Evolutionary conservation across 2,888 invertebrate genomes (phyloP).

Genomic region (Machimus rusticus): DNA sequence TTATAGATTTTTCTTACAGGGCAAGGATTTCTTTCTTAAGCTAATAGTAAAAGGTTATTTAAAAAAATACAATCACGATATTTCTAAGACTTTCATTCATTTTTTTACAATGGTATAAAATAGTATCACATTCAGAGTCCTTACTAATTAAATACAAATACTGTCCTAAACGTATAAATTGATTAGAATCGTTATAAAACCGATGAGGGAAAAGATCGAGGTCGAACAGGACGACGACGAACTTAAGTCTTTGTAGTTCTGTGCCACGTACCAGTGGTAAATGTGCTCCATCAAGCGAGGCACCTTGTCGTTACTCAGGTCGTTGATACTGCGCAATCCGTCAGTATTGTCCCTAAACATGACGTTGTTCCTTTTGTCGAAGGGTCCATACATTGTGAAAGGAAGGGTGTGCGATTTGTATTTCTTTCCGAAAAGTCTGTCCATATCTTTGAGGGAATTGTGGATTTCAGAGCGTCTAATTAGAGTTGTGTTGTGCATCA

Average conservation of each 20-base stretch:
- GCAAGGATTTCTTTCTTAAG: too few relatives aligned
- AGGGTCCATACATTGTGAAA: slow-evolving; percentile 75
- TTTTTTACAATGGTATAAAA: not conserved
- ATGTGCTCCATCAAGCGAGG: slow-evolving; percentile 58
- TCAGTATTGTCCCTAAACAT: slow-evolving; percentile 67
- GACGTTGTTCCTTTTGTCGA: slow-evolving; percentile 70
- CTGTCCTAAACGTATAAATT: not conserved
- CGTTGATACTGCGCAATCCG: slow-evolving; percentile 54
- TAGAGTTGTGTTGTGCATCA: slow-evolving; percentile 66
- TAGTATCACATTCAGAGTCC: slow-evolving; percentile 28
- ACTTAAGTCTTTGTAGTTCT: not conserved
- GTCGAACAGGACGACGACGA: not conserved
- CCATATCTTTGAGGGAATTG: slow-evolving; percentile 74
- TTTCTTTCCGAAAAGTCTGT: slow-evolving; percentile 74
- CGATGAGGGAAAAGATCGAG: not conserved
- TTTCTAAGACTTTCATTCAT: not conserved
- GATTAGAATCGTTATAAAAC: not conserved
- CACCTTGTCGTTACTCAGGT: slow-evolving; percentile 56
- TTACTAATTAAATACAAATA: slow-evolving; percentile 2
- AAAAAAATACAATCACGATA: not conserved
- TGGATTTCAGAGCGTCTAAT: slow-evolving; percentile 73
- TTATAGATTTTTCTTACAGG: too few relatives aligned
- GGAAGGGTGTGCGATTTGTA: slow-evolving; percentile 67
- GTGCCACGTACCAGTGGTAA: slow-evolving; percentile 54
- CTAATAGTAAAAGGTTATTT: too few relatives aligned